Base-by-base conservation (phyloP, 1,140 invertebrate genomes). In the Scaptomyza graminum region DNA sequence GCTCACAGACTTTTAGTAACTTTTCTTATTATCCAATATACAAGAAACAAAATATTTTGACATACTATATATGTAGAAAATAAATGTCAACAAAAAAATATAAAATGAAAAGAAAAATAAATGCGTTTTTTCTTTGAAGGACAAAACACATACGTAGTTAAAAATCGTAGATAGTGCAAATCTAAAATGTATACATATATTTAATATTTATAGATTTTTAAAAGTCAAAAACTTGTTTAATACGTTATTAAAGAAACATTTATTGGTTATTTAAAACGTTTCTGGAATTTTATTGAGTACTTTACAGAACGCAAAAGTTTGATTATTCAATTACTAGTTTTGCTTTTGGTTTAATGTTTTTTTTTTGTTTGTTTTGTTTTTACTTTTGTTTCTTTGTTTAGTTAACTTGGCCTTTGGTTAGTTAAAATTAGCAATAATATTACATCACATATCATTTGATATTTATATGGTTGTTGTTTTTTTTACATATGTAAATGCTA, bases 371-470 rank as follows among this genome's bases (percentile, higher is more conserved):
- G 15, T 44, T 66, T 49, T 57, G 4, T 54, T 64, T 71, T 59
- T 59, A 72, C 55, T 72, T 72, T 67, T 69, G 52, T 64, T 74
- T 74, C 67, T 74, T 74, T 74, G 72, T 87, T 87, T 91, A 83
- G 90, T 91, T 91, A 91, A 91, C 90, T 91, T 91, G 90, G 90
- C 90, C 90, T 91, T 91, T 91, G 84, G 90, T 91, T 91, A 91
- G 90, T 91, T 91, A 73, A 87, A 90, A 85, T 90, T 90, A 90
- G 88, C 79, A 84, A 82, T 80, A 85, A 74, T 82, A 88, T 90
- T 88, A 90, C 76, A 78, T 90, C 82, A 90, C 76, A 90, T 88
- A 57, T 85, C 78, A 50, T 78, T 74, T 72, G 47, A 37, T 75
- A 62, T 76, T 65, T 75, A 66, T 79, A 83, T 79, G 69, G 59